phyloP scores from a whole-genome alignment of 2,113 vertebrate species.

The Rafetus swinhoei region DNA sequence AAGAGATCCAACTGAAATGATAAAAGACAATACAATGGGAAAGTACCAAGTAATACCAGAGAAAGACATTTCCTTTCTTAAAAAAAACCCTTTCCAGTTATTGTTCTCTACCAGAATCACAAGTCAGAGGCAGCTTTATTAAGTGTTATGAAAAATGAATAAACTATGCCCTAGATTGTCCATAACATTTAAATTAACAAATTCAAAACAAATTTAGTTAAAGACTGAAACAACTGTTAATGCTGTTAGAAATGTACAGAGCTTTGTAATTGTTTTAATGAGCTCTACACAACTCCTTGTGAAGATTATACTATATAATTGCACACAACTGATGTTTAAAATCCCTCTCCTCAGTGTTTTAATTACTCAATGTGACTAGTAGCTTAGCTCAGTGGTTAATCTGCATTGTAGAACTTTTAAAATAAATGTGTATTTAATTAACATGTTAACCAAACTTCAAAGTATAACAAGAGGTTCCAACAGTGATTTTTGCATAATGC shows the following conservation, averaged over 20 bases:
- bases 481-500: rapidly evolving
- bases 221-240: neutral
- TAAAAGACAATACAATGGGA: neutral
- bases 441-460: neutral
- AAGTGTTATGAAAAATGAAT: neutral
- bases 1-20: neutral
- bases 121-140: neutral
- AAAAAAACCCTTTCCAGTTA: neutral
- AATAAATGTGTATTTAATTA: neutral
- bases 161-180: neutral
- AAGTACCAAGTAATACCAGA: neutral
- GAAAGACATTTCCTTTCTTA: neutral
- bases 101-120: neutral
- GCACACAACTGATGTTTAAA: neutral
- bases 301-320: neutral
- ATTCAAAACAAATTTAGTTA: neutral
- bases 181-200: neutral
- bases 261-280: neutral
- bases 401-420: neutral
- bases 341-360: neutral
- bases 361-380: neutral
- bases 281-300: neutral
- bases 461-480: neutral
- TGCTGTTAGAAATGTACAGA: neutral
- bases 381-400: neutral